phyloP scores from a whole-genome alignment of 2,797 vertebrate genomes.

The Potorous gilbertii region DNA sequence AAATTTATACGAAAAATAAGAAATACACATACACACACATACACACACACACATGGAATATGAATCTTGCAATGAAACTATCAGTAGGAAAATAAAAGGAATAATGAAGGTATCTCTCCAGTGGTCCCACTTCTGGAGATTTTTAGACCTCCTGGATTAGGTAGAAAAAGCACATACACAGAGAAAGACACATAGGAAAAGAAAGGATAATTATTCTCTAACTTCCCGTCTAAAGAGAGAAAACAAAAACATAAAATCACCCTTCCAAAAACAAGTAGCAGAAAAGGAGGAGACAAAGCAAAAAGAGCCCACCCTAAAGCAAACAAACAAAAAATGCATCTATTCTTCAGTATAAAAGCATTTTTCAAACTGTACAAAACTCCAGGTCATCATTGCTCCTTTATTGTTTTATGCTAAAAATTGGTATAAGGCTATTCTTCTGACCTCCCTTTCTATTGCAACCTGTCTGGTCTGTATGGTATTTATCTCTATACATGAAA shows the following conservation, averaged over 20 bases:
- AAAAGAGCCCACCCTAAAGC: neutral
- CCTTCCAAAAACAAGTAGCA: neutral
- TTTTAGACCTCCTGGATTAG: neutral
- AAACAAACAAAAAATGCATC: neutral
- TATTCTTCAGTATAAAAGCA: neutral
- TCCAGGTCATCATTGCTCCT: neutral
- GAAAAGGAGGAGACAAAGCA: neutral
- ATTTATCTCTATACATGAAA: neutral
- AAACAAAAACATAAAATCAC: neutral
- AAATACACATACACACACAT: no score
- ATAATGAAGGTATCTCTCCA: neutral
- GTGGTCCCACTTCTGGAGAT: neutral
- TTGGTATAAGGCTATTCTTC: neutral
- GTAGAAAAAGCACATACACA: neutral
- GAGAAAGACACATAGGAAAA: neutral
- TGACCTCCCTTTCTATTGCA: neutral
- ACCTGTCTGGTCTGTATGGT: neutral
- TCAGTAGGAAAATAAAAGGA: neutral
- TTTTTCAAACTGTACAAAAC: neutral
- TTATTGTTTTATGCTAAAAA: neutral
- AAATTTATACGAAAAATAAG: neutral
- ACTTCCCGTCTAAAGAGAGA: no score
- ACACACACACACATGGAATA: neutral
- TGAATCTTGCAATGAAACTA: neutral
- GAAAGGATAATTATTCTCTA: no score